Percentiles rank a stretch among this genome's conserved stretches.
phyloP scores from a whole-genome alignment of 1,140 invertebrate species.

The Idris sp. region DNA sequence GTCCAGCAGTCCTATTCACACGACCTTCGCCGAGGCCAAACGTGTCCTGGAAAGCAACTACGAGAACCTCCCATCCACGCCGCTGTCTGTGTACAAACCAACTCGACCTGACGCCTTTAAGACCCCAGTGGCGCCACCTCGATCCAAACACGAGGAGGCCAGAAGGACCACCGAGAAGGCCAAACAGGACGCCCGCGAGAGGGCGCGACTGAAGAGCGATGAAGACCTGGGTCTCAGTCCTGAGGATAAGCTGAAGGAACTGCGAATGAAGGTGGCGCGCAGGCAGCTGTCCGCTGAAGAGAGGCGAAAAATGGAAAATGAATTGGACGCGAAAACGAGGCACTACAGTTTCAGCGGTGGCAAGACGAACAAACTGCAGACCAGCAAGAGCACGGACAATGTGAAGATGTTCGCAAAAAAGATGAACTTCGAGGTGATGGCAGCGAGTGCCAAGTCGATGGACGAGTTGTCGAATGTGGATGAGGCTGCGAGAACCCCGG shows the following conservation, averaged over 20 bases:
- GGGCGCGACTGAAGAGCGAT: conserved; percentile 85
- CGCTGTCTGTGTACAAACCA: conserved; percentile 33
- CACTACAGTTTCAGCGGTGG: conserved; percentile 67
- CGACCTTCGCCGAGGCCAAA: conserved; percentile 68
- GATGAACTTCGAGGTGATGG: conserved; percentile 60
- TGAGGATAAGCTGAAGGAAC: conserved; percentile 81
- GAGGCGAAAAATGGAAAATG: conserved; percentile 60
- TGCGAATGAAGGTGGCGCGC: conserved; percentile 77
- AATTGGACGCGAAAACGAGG: conserved; percentile 71
- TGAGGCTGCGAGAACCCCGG: conserved; percentile 11
- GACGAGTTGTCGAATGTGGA: conserved; percentile 67
- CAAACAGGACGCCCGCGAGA: conserved; percentile 82
- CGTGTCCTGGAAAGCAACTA: conserved; percentile 47
- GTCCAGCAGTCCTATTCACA: conserved; percentile 62
- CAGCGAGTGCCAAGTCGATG: conserved; percentile 72
- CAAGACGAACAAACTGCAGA: conserved; percentile 67
- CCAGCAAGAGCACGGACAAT: conserved; percentile 76
- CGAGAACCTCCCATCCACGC: conserved; percentile 1
- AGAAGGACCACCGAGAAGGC: conserved; percentile 80
- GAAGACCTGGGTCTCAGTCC: conserved; percentile 86
- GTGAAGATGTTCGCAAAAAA: conserved; percentile 68
- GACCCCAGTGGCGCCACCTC: conserved; percentile 77
- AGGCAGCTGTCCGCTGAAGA: conserved; percentile 73
- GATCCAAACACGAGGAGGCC: conserved; percentile 77
- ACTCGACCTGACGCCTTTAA: conserved; percentile 64